Conservation (phyloP, 2,113 vertebrate genomes). For the Smithornis capensis region DNA sequence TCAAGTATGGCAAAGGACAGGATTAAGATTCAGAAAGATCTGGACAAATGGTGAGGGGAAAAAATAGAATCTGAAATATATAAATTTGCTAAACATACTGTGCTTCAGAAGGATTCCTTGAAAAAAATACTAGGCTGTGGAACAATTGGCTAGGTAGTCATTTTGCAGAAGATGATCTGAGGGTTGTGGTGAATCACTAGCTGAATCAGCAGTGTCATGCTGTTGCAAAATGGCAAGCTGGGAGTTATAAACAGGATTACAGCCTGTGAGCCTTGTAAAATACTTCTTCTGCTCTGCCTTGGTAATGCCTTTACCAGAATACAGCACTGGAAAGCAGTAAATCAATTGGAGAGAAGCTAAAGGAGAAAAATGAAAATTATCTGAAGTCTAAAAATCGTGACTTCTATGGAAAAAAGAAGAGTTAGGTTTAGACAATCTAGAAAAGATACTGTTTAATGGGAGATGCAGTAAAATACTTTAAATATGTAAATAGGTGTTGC, state of each 20-base stretch:
- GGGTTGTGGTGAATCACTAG: conserved; percentile 53
- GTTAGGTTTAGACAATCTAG: neutral
- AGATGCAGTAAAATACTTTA: neutral
- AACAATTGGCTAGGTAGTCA: conserved; percentile 46
- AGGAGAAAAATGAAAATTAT: neutral
- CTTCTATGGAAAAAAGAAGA: neutral
- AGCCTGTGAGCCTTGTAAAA: neutral
- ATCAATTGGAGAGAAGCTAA: neutral
- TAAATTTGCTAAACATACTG: neutral
- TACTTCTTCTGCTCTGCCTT: neutral
- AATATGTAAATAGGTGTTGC: neutral
- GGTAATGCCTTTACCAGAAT: conserved; percentile 5
- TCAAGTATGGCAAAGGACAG: neutral
- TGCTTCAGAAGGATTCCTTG: neutral
- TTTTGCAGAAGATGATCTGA: conserved; percentile 37
- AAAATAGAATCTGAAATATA: neutral
- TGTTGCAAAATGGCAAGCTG: conserved; percentile 52
- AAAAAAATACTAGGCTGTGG: neutral
- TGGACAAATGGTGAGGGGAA: neutral
- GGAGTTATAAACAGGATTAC: conserved; percentile 38
- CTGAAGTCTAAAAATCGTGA: neutral
- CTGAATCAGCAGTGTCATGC: conserved; percentile 58
- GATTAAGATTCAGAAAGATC: neutral
- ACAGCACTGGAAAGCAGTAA: neutral
- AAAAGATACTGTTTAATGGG: neutral